These are phyloP conservation scores for Lithophane ornitopus DNA, from an alignment of 2,888 invertebrate genomes.

Conservation along the genomic window DNA sequence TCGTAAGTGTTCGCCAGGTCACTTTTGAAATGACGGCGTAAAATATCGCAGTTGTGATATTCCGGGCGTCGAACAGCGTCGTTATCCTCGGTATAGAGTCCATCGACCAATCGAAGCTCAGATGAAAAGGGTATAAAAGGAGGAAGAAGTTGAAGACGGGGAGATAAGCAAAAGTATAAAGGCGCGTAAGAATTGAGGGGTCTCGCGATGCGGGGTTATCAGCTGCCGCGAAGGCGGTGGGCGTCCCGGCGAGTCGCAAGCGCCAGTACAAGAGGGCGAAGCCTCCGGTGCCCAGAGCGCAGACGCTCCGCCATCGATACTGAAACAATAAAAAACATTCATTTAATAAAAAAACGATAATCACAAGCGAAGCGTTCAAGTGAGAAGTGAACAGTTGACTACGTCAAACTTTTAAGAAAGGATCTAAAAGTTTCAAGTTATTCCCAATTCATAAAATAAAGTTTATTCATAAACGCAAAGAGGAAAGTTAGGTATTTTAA, in stretches of 20 bases:
- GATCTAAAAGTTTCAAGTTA: conserved; percentile 66
- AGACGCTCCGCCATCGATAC: conserved; percentile 93
- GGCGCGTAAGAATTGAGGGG: conserved; percentile 94
- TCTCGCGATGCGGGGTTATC: conserved; percentile 99
- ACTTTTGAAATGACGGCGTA: conserved; percentile 91
- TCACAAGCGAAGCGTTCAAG: conserved; percentile 51
- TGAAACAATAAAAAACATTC: conserved; percentile 87
- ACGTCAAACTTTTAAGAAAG: conserved; percentile 63
- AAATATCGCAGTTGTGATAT: conserved; percentile 94
- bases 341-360: conserved; percentile 57
- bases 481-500: conserved; percentile 72
- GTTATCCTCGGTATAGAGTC: conserved; percentile 97
- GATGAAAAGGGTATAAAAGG: conserved; percentile 95
- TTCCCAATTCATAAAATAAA: conserved; percentile 68
- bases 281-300: conserved; percentile 92
- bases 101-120: conserved; percentile 99
- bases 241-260: conserved; percentile 93
- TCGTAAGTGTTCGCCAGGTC: conserved; percentile 81
- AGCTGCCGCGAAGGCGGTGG: conserved; percentile 96
- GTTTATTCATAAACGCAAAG: conserved; percentile 70
- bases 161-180: conserved; percentile 97
- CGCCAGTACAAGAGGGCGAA: conserved; percentile 94
- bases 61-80: conserved; percentile 94
- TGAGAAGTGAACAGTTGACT: conserved; percentile 61
- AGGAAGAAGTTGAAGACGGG: conserved; percentile 97